Evolutionary conservation across 2,888 invertebrate genomes (phyloP).

Genomic region (Drosophila putrida): DNA sequence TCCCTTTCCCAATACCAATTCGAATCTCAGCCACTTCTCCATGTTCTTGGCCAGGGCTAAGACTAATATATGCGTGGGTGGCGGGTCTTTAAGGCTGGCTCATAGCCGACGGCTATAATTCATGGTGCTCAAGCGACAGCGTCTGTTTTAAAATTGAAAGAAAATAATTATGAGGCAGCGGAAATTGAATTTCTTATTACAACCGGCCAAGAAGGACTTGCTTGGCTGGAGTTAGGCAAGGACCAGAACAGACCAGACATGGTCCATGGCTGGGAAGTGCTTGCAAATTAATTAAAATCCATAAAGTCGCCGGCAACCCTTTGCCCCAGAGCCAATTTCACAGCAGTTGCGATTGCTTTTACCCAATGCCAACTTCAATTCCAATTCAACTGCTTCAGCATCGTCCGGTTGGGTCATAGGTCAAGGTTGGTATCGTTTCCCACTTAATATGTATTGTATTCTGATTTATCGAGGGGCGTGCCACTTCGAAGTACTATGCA

Average conservation of each 20-base stretch:
- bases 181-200: conserved; percentile 82
- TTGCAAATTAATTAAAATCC: conserved; percentile 78
- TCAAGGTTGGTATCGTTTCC: conserved; percentile 60
- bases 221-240: conserved; percentile 7
- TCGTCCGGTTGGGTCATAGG: conserved; percentile 48
- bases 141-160: conserved; percentile 80
- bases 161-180: conserved; percentile 79
- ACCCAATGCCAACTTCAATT: conserved; percentile 22
- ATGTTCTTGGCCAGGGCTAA: conserved; percentile 10
- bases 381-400: conserved; percentile 6
- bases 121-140: conserved; percentile 56
- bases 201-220: conserved; percentile 31
- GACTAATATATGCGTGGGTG: conserved; percentile 67
- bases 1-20: background rate
- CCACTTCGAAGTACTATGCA: conserved; percentile 51
- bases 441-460: conserved; percentile 71
- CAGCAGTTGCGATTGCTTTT: conserved; percentile 41
- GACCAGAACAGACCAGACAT: conserved; percentile 10
- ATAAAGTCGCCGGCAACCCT: conserved; percentile 54
- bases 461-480: conserved; percentile 73
- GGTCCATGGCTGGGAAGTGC: conserved; percentile 36
- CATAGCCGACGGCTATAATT: conserved; percentile 68
- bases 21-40: conserved; percentile 11
- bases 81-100: conserved; percentile 40
- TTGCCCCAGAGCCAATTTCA: conserved; percentile 36